These are phyloP conservation scores for Pemphredon lugubris DNA, from an alignment of 2,888 invertebrate species.

Conservation along the genomic window DNA sequence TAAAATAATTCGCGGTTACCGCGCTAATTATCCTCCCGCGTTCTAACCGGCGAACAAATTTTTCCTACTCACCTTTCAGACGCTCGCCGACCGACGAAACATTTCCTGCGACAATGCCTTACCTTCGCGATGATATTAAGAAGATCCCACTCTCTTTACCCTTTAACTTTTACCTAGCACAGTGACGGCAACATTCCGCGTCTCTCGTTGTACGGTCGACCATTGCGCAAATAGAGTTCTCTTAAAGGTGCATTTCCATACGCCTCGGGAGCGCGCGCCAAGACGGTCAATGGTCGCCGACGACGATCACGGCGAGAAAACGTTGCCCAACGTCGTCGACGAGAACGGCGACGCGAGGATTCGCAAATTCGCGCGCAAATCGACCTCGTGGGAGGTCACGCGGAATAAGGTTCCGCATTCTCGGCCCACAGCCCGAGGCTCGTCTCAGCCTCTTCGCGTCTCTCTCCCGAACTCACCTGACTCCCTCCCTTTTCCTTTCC, in stretches of 20 bases:
- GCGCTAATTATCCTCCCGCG: too few relatives aligned
- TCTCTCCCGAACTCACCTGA: constrained; percentile 43
- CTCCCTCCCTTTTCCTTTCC: constrained; percentile 28
- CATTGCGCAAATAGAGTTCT: constrained; percentile 64
- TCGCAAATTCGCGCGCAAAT: constrained; percentile 68
- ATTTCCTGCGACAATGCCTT: constrained; percentile 9
- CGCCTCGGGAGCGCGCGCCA: too few relatives aligned
- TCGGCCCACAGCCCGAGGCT: constrained; percentile 79
- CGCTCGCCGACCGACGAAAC: neutral
- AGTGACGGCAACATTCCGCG: constrained; percentile 51
- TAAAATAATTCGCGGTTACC: too few relatives aligned
- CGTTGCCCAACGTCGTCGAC: constrained; percentile 21
- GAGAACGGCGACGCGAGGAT: constrained; percentile 25
- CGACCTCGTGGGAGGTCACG: constrained; percentile 64
- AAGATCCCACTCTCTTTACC: constrained; percentile 50
- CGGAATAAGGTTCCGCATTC: constrained; percentile 78
- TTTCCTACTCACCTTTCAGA: too few relatives aligned
- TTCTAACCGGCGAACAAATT: too few relatives aligned
- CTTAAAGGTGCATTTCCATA: constrained; percentile 52
- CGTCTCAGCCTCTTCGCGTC: constrained; percentile 62
- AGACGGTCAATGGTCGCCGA: neutral
- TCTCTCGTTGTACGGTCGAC: constrained; percentile 26
- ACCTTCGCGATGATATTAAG: constrained; percentile 47
- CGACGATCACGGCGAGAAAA: constrained; percentile 9
- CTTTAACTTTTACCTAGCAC: constrained; percentile 56